Conservation (phyloP, 2,797 vertebrate genomes). For the Apogon talboti region DNA sequence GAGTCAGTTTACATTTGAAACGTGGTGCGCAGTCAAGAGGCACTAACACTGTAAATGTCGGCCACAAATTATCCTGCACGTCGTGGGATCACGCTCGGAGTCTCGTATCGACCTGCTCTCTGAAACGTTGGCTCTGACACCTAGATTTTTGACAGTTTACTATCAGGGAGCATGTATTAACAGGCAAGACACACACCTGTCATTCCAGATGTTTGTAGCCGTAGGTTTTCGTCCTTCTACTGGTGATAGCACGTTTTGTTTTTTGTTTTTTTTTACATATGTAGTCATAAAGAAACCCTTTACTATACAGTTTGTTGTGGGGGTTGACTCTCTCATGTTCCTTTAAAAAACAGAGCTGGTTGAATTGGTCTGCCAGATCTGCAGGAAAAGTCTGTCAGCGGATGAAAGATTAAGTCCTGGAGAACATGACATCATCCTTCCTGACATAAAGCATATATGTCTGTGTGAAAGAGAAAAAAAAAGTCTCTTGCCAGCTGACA, state of each 20-base stretch:
- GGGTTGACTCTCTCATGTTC: not conserved
- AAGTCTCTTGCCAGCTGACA: not conserved
- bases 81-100: slow-evolving; percentile 4
- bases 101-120: slow-evolving; percentile 12
- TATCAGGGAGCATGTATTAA: slow-evolving; percentile 14
- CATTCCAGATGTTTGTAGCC: not conserved
- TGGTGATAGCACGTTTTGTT: too few relatives aligned
- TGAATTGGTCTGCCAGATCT: slow-evolving; percentile 27
- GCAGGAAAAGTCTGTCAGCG: slow-evolving; percentile 53
- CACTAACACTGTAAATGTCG: not conserved
- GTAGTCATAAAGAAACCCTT: too few relatives aligned
- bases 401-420: slow-evolving; percentile 31
- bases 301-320: not conserved
- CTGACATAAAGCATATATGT: slow-evolving; percentile 32
- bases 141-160: not conserved
- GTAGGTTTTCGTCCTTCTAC: not conserved
- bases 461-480: slow-evolving; percentile 14
- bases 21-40: not conserved
- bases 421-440: slow-evolving; percentile 57
- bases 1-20: not conserved
- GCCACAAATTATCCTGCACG: not conserved
- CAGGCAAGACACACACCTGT: slow-evolving; percentile 20
- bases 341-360: not conserved
- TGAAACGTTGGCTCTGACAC: not conserved
- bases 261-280: too few relatives aligned